Conservation (phyloP, 1,140 invertebrate species). For the Aphis gossypii region DNA sequence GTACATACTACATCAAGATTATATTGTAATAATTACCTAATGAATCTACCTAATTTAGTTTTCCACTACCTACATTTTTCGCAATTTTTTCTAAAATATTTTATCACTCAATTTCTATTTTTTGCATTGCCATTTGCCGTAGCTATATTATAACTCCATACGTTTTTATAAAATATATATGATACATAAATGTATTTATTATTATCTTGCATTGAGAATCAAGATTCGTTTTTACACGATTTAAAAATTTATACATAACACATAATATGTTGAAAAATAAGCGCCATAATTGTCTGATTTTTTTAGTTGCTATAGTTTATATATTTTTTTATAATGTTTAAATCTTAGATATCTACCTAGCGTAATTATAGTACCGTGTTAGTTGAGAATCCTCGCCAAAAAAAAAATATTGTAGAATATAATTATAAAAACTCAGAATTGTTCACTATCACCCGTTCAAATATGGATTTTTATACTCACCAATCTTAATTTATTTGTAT, state of each 20-base stretch:
- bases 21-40: no score
- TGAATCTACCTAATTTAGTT: no score
- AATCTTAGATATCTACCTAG: background rate
- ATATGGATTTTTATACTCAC: background rate
- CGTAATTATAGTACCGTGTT: background rate
- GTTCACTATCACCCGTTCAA: background rate
- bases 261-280: background rate
- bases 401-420: background rate
- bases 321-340: background rate
- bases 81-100: background rate
- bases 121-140: background rate
- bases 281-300: background rate
- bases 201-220: background rate
- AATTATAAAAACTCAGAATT: background rate
- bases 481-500: background rate
- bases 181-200: background rate
- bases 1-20: no score
- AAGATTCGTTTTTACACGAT: no score
- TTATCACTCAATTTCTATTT: background rate
- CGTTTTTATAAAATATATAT: background rate
- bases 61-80: no score
- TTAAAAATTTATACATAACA: background rate
- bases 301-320: background rate
- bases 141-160: no score
- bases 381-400: background rate